Evolutionary conservation across 2,797 vertebrate genomes (phyloP), one percentile per base, ranked within the genome.

Genomic region (Nyctalus aviator): DNA sequence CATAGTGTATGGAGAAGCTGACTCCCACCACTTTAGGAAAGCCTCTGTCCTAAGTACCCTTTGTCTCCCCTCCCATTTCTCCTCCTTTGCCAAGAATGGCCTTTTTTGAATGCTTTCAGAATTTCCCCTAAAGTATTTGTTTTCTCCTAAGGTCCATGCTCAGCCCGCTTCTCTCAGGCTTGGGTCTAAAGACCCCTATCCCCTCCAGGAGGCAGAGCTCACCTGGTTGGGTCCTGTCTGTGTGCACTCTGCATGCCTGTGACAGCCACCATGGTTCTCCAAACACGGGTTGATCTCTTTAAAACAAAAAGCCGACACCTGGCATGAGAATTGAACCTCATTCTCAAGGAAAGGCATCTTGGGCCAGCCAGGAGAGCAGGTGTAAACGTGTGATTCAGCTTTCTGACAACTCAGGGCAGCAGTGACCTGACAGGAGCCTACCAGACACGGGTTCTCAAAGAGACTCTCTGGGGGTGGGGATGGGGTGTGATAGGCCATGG

Each of bases 191-290:
- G 62, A 57, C 32, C 5, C 0, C 0, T 4, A 18, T 21, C 15
- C 21, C 2, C 5, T 18, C 1, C 0, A 0, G 30, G 69, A 35
- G 5, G 32, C 41, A 4, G 7, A 41, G 92, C 98, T 98, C 95
- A 99, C 99, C 98, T 99, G 98, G 93, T 99, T 99, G 3, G 99
- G 99, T 93, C 99, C 99, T 0, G 98, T 98, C 76, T 99, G 99
- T 0, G 99, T 98, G 81, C 99, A 99, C 68, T 99, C 99, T 23
- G 99, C 99, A 2, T 99, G 98, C 93, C 2, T 95, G 21, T 99
- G 98, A 17, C 99, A 99, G 64, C 98, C 98, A 11, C 98, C 99
- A 0, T 99, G 98, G 96, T 98, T 98, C 57, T 98, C 97, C 96
- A 99, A 94, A 84, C 99, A 99, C 0, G 99, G 99, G 83, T 99